phyloP scores from a whole-genome alignment of 2,888 invertebrate species.

The Pachliopta kotzebuea region DNA sequence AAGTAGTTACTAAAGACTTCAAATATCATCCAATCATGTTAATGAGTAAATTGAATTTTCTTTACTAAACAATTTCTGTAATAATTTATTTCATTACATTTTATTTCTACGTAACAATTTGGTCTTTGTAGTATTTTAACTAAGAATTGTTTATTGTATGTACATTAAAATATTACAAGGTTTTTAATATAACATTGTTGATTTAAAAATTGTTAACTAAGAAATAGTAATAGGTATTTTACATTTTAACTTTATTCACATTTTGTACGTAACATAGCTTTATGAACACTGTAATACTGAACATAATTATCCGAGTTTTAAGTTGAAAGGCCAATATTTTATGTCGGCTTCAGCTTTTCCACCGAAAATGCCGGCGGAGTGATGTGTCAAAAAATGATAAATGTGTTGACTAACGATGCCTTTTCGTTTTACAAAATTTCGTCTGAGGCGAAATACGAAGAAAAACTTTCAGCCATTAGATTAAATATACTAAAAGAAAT shows the following conservation, averaged over 20 bases:
- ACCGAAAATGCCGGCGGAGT: not conserved
- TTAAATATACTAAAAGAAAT: not conserved
- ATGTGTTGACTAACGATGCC: slow-evolving; percentile 18
- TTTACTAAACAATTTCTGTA: too few species aligned
- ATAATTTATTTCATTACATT: not conserved
- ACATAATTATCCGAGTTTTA: not conserved
- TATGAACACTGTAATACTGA: not conserved
- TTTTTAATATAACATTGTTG: too few species aligned
- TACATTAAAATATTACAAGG: not conserved
- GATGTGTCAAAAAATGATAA: slow-evolving; percentile 26
- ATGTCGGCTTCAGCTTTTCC: slow-evolving; percentile 3
- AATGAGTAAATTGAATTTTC: too few species aligned
- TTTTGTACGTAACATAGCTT: not conserved
- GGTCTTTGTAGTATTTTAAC: not conserved
- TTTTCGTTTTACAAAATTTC: slow-evolving; percentile 13
- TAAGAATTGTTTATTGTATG: not conserved
- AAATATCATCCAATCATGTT: too few species aligned
- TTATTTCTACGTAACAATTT: not conserved
- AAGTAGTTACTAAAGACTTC: too few species aligned
- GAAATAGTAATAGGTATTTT: too few species aligned
- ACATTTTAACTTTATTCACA: not conserved
- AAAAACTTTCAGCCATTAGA: slow-evolving; percentile 14
- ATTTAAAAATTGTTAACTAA: too few species aligned
- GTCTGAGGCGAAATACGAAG: slow-evolving; percentile 9
- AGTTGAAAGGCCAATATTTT: slow-evolving; percentile 6